A percentile compares a stretch with the other conserved stretches of the same genome.
phyloP scores from a whole-genome alignment of 2,113 vertebrate species.

The Festucalex cinctus region DNA sequence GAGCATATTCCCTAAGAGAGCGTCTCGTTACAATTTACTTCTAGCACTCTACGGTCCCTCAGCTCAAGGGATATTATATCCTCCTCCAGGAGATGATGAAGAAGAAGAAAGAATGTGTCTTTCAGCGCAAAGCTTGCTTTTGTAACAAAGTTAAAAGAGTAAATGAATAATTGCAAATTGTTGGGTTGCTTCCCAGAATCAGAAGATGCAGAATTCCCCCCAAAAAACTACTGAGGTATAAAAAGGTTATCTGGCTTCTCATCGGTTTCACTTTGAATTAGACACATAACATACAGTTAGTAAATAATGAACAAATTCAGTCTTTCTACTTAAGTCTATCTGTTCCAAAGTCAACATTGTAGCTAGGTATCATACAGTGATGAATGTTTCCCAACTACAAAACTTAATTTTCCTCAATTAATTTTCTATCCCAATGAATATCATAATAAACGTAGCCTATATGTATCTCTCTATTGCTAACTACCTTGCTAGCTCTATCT shows the following conservation, averaged over 20 bases:
- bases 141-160: slow-evolving; percentile 36
- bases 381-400: background rate
- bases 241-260: slow-evolving; percentile 17
- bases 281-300: background rate
- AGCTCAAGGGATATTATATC: slow-evolving; percentile 45
- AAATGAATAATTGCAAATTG: slow-evolving; percentile 42
- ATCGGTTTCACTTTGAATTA: slow-evolving; percentile 2
- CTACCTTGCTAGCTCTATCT: too few relatives aligned
- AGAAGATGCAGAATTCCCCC: slow-evolving; percentile 48
- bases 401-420: background rate
- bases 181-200: slow-evolving; percentile 52
- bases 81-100: slow-evolving; percentile 24
- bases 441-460: background rate
- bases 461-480: too few relatives aligned
- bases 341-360: background rate
- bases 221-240: slow-evolving; percentile 14
- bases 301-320: background rate
- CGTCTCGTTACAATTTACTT: slow-evolving; percentile 55
- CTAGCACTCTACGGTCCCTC: slow-evolving; percentile 28
- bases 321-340: background rate
- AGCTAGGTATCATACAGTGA: too few relatives aligned
- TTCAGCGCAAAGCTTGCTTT: slow-evolving; percentile 43
- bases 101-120: slow-evolving; percentile 19
- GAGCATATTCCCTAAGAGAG: slow-evolving; percentile 57
- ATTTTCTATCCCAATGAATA: background rate